Conservation (phyloP, 35 echinoderm and acorn worm species). For the Lytechinus pictus region DNA sequence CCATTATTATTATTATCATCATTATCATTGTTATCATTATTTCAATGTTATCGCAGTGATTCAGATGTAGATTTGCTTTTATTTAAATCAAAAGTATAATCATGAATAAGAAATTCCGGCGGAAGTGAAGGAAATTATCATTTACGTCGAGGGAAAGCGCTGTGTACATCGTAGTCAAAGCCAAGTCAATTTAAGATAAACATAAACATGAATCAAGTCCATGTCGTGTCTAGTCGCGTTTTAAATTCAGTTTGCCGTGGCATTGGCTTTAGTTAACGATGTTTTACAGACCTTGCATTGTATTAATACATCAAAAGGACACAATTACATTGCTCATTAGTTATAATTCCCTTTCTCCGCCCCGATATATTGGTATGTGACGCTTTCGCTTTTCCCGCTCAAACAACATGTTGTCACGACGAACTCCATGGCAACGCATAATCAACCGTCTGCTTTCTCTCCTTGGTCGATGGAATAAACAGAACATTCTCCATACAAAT, state of each 20-base stretch:
- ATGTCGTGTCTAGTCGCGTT: too few relatives aligned
- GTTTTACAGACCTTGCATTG: not conserved
- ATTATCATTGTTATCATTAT: too few relatives aligned
- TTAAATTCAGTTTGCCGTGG: not conserved
- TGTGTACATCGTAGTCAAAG: too few relatives aligned
- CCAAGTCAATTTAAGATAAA: too few relatives aligned
- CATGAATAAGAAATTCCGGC: too few relatives aligned
- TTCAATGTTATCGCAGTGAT: too few relatives aligned
- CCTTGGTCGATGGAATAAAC: not conserved
- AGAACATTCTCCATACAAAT: not conserved
- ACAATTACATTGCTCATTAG: not conserved
- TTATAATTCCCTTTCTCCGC: not conserved
- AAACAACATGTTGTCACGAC: not conserved
- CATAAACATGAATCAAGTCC: too few relatives aligned
- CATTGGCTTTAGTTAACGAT: not conserved
- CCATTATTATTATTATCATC: too few relatives aligned
- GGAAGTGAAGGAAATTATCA: too few relatives aligned
- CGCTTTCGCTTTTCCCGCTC: not conserved
- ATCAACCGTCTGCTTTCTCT: not conserved
- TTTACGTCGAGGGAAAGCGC: too few relatives aligned
- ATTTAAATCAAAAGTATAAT: too few relatives aligned
- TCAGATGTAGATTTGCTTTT: too few relatives aligned
- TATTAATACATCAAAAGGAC: not conserved
- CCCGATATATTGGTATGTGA: constrained; percentile 1
- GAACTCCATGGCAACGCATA: not conserved